Evolutionary conservation across 2,888 invertebrate genomes (phyloP).

Genomic region (Cartodere bifasciata): DNA sequence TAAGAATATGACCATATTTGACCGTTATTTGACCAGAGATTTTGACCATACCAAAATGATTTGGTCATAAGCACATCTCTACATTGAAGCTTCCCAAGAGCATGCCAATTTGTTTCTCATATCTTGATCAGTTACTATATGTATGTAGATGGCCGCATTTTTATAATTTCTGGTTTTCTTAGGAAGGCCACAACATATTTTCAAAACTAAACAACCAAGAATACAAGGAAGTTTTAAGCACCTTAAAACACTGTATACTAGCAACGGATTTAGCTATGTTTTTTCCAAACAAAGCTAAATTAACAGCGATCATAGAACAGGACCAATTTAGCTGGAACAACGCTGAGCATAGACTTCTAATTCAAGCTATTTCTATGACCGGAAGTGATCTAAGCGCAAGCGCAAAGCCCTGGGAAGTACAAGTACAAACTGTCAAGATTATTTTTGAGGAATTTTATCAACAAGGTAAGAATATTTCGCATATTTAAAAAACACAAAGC

Average conservation of each 20-base stretch:
- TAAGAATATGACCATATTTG: too few relatives aligned
- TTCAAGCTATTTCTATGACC: conserved; percentile 72
- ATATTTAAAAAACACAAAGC: too few relatives aligned
- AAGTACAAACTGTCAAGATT: conserved; percentile 58
- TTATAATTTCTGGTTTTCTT: conserved; percentile 22
- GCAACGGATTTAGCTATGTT: conserved; percentile 76
- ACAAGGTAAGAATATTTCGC: conserved; percentile 45
- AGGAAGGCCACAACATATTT: conserved; percentile 82
- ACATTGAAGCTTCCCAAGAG: too few relatives aligned
- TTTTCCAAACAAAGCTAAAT: conserved; percentile 59
- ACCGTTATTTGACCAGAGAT: too few relatives aligned
- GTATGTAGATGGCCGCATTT: conserved; percentile 8
- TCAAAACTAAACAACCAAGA: conserved; percentile 55
- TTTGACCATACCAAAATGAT: too few relatives aligned
- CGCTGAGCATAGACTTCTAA: conserved; percentile 51
- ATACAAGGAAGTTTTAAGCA: conserved; percentile 63
- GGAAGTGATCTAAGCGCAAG: conserved; percentile 73
- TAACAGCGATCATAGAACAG: conserved; percentile 41
- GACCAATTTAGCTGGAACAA: conserved; percentile 52
- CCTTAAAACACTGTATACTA: conserved; percentile 69
- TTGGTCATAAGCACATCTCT: too few relatives aligned
- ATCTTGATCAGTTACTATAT: too few relatives aligned
- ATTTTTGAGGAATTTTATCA: conserved; percentile 76
- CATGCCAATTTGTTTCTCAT: too few relatives aligned
- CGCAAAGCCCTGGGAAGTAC: conserved; percentile 74